Percentiles rank a stretch among this genome's conserved stretches.
Evolutionary conservation across 2,888 invertebrate species (phyloP).

Genomic region (Scaptomyza tumidula): DNA sequence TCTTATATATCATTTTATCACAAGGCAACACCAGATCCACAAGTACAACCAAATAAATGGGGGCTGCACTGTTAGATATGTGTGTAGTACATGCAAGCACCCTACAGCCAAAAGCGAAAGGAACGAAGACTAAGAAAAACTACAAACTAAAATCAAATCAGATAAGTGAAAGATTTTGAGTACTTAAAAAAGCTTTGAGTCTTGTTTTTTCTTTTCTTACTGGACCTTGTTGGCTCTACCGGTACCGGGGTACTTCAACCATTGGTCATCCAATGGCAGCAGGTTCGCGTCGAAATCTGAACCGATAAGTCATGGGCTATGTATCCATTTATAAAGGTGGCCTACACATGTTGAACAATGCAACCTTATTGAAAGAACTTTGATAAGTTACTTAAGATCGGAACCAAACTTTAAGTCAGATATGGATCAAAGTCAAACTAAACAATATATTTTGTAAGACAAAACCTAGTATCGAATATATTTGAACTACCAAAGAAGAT

Average conservation of each 20-base stretch:
- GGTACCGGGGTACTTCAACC: constrained; percentile 7
- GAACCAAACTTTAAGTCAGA: not conserved
- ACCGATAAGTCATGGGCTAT: constrained; percentile 17
- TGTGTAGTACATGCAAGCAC: constrained; percentile 11
- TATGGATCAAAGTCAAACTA: too few relatives aligned
- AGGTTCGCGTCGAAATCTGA: constrained; percentile 27
- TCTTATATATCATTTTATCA: constrained; percentile 72
- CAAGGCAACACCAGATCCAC: constrained; percentile 64
- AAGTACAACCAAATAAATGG: constrained; percentile 67
- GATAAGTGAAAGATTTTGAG: not conserved
- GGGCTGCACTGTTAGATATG: constrained; percentile 27
- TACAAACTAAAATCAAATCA: not conserved
- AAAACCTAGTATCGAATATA: not conserved
- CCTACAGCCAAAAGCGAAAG: not conserved
- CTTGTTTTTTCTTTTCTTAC: not conserved
- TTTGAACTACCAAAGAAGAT: not conserved
- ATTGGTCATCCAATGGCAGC: constrained; percentile 15
- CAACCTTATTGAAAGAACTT: not conserved
- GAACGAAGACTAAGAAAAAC: constrained; percentile 1
- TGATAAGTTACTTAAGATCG: not conserved
- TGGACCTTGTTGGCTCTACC: not conserved
- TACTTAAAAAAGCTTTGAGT: not conserved
- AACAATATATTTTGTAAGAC: not conserved
- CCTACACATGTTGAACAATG: too few relatives aligned
- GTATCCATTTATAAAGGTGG: too few relatives aligned